phyloP scores from a whole-genome alignment of 2,797 vertebrate genomes.

The Chelmon rostratus region DNA sequence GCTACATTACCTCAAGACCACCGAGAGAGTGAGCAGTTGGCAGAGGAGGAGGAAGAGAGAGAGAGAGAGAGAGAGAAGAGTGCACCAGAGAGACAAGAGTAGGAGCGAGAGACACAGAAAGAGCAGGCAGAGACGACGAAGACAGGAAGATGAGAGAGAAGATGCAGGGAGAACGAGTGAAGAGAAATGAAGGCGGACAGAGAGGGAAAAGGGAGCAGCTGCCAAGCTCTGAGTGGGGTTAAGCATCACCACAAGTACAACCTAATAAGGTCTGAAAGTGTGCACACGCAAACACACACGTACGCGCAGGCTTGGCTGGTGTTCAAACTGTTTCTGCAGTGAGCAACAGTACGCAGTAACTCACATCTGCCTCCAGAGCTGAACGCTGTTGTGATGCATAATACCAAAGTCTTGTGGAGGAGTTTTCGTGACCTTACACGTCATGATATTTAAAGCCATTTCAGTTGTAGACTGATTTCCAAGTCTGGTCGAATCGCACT shows the following conservation, averaged over 20 bases:
- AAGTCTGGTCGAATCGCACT: conserved; percentile 12
- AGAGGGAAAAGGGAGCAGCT: conserved; percentile 70
- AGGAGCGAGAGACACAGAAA: conserved; percentile 12
- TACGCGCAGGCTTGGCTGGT: conserved; percentile 55
- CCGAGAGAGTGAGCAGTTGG: conserved; percentile 60
- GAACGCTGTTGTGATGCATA: conserved; percentile 64
- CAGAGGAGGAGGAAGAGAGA: background rate
- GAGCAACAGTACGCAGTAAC: conserved; percentile 74
- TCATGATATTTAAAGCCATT: conserved; percentile 35
- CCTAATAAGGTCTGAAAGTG: conserved; percentile 86
- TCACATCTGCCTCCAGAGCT: conserved; percentile 60
- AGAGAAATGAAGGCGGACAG: conserved; percentile 55
- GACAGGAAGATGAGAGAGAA: conserved; percentile 45
- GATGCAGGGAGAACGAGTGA: conserved; percentile 33
- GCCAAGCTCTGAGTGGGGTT: conserved; percentile 83
- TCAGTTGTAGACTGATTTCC: conserved; percentile 24
- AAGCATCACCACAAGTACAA: conserved; percentile 82
- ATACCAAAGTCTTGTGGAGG: conserved; percentile 50
- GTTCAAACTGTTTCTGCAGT: conserved; percentile 73
- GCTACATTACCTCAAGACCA: conserved; percentile 72
- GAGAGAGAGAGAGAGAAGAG: conserved; percentile 8
- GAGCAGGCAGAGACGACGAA: conserved; percentile 40
- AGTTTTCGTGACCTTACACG: conserved; percentile 46
- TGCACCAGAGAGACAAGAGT: conserved; percentile 20
- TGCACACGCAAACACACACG: conserved; percentile 33